Conservation (phyloP, 2,113 vertebrate genomes). For the Lepus americanus region DNA sequence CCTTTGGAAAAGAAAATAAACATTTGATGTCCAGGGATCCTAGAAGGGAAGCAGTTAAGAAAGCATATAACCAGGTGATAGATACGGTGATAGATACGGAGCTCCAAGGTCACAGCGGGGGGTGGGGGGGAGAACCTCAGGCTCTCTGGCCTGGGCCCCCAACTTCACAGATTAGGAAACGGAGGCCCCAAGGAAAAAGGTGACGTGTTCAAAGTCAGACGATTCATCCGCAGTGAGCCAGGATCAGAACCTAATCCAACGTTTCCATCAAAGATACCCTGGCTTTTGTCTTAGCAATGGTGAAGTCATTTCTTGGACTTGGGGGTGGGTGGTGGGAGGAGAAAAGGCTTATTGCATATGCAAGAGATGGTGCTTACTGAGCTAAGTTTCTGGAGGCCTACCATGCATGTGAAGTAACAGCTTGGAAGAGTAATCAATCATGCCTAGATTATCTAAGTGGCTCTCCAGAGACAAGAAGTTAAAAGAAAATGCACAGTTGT, state of each 20-base stretch:
- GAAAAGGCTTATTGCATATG: background rate
- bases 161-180: background rate
- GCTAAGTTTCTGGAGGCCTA: background rate
- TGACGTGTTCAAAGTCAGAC: fast-evolving
- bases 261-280: background rate
- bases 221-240: background rate
- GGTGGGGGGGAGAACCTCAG: background rate
- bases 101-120: background rate
- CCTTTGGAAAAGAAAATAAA: background rate
- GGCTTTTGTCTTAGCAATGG: background rate
- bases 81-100: background rate
- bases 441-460: background rate
- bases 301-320: constrained; percentile 45
- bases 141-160: background rate
- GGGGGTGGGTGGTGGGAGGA: fast-evolving
- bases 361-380: background rate
- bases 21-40: background rate
- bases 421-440: background rate
- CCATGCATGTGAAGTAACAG: constrained; percentile 20
- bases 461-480: background rate
- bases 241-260: background rate
- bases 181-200: background rate
- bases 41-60: background rate
- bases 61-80: background rate
- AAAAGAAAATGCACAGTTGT: background rate